phyloP scores from a whole-genome alignment of 2,113 vertebrate genomes.

The Nycticorax nycticorax region DNA sequence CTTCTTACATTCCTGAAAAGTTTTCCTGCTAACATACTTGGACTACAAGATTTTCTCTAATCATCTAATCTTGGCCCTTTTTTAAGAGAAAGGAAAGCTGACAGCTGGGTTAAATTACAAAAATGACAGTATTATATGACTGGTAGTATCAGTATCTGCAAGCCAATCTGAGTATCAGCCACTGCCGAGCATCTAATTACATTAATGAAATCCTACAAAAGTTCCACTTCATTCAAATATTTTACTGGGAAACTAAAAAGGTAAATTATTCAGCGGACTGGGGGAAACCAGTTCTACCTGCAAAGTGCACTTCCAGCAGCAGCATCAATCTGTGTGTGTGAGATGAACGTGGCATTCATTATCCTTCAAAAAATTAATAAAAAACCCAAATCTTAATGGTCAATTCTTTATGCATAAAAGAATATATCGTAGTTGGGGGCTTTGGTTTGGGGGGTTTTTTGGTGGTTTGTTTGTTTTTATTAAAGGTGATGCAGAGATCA shows the following conservation, averaged over 20 bases:
- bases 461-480: neutral
- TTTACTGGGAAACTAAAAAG: neutral
- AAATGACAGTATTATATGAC: neutral
- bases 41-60: slow-evolving; percentile 24
- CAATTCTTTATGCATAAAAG: neutral
- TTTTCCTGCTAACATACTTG: slow-evolving; percentile 42
- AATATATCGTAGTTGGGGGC: fast-evolving
- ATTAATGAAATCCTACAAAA: neutral
- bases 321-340: neutral
- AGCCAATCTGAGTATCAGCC: neutral
- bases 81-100: neutral
- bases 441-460: fast-evolving
- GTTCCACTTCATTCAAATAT: slow-evolving; percentile 14
- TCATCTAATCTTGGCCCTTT: slow-evolving; percentile 11
- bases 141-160: neutral
- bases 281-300: neutral
- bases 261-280: neutral
- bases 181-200: neutral
- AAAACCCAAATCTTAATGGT: neutral
- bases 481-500: neutral
- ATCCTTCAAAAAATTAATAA: neutral
- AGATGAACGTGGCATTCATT: neutral
- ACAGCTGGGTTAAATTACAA: slow-evolving; percentile 3
- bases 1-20: slow-evolving; percentile 47
- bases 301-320: neutral